Evolutionary conservation across 2,797 vertebrate species (phyloP), one percentile per base, ranked within the genome.

Genomic region (Pelodytes ibericus): DNA sequence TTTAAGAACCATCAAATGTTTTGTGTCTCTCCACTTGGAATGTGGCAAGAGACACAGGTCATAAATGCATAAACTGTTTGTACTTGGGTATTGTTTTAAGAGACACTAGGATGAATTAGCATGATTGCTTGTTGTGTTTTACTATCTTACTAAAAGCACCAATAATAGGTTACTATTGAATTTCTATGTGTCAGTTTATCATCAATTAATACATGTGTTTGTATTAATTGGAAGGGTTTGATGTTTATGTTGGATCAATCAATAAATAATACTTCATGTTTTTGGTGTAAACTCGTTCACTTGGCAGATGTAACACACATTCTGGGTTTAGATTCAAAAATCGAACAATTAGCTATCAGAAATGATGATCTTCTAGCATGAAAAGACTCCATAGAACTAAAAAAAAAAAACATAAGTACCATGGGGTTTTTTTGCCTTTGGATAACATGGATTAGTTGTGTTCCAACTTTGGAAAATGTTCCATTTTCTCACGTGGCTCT

Each of bases 401-500:
- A 53, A 24, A 16, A 31, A 58, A 1, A 4, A 20, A 1, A 7
- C 11, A 70, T 76, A 56, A 39, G 33, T 25, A 47, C 2, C 4
- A 47, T 69, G 41, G 44, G 16, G 20, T 47, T 47, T 59, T 70
- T 39, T 16, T 62, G 44, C 51, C 0, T 39, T 80, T 18, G 82
- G 80, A 80, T 78, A 82, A 67, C 68, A 84, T 0, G 20, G 81
- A 74, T 84, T 79, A 75, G 81, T 39, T 26, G 0, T 75, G 57
- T 65, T 58, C 68, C 75, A 83, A 71, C 76, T 64, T 84, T 61
- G 56, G 76, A 85, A 79, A 81, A 86, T 87, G 75, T 60, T 83
- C 56, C 82, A 74, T 82, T 80, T 47, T 90, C 90, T 94, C 92
- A 92, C 89, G 91, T 94, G 93, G 88, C 89, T 84, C 81, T 86